Evolutionary conservation across 92 coral and sea anemone genomes (phyloP), one percentile per base, ranked within the genome.

Genomic region (Epizoanthus illoricatus): DNA sequence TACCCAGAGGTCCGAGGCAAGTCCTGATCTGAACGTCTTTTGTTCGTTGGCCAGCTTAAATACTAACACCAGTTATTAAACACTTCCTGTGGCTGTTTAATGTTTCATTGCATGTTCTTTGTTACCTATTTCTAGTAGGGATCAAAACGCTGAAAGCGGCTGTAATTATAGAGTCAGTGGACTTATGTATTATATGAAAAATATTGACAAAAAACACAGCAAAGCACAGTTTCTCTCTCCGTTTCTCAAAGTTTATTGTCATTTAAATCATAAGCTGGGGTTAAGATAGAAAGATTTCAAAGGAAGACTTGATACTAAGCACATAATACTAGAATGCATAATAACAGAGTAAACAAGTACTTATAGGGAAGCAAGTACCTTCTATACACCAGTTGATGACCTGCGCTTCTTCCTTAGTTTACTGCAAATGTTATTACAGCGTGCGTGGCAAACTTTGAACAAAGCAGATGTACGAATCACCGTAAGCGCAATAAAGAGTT

Each of bases 11-110:
- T 24, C 23, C 23, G 11, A 54, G 36, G 33, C 12, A 57, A 57
- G 43, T 58, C 65, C 64, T 23, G 21, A 28, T 74, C 65, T 74
- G 66, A 57, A 45, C 33, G 47, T 36, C n/a, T 54, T 74, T 74
- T 74, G 80, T 74, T 74, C 80, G 45, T 20, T 52, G 13, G 16
- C 2, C 21, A 10, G 80, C 41, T 74, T 74, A 24, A 11, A 71
- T 54, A 57, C 5, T 17, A 54, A 7, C 39, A 56, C 64, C 80
- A 23, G 80, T 58, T 52, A 56, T n/a, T 54, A 55, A 36, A 9
- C 66, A 57, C 1, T 74, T 52, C 61, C 17, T 57, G 43, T 74
- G 80, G 39, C 80, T 55, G 64, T 74, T 74, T 74, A 74, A 74
- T 55, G 47, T 74, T 74, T 74, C 21, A 74, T 28, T 28, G 8